A percentile compares a stretch with the other conserved stretches of the same genome.
phyloP scores from a whole-genome alignment of 2,888 invertebrate species.

The Drosophila paranaensis region DNA sequence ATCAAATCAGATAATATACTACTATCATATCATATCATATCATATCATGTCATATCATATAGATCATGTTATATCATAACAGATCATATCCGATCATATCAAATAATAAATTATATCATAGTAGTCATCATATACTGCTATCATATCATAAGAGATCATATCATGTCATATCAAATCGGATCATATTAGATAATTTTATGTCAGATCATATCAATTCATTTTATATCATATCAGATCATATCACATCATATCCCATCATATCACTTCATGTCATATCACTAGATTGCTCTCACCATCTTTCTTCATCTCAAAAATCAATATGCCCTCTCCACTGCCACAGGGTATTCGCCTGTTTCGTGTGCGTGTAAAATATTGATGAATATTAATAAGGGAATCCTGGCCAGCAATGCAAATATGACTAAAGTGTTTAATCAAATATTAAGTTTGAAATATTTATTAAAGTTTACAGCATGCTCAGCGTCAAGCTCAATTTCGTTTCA shows the following conservation, averaged over 20 bases:
- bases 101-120: no score
- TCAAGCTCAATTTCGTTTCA: not conserved
- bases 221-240: not conserved
- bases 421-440: slow-evolving; percentile 42
- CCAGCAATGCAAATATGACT: slow-evolving; percentile 42
- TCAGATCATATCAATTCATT: not conserved
- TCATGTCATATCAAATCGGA: no score
- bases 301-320: not conserved
- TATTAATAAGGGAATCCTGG: slow-evolving; percentile 31
- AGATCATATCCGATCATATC: no score
- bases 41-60: no score
- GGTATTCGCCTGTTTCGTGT: slow-evolving; percentile 5
- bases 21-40: no score
- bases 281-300: no score
- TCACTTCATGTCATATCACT: no score
- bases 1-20: no score
- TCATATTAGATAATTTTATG: no score
- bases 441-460: slow-evolving; percentile 14
- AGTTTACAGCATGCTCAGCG: not conserved
- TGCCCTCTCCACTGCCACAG: not conserved
- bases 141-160: no score
- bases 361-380: slow-evolving; percentile 42
- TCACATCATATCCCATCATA: not conserved
- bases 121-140: no score
- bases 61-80: no score